Evolutionary conservation across 2,888 invertebrate species (phyloP), one percentile per base, ranked within the genome.

Genomic region (Petrophora chlorosata): DNA sequence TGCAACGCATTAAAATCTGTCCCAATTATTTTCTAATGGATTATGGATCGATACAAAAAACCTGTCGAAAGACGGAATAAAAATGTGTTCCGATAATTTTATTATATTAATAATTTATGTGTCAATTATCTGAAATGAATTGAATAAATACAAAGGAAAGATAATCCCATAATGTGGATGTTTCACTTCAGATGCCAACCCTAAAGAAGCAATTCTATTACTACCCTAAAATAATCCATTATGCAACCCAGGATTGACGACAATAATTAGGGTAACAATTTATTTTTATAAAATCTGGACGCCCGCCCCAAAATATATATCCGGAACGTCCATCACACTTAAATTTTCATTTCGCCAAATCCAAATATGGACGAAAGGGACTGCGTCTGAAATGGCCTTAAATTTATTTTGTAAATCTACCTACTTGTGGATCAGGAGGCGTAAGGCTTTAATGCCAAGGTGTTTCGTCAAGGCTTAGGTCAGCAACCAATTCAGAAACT

Each of bases 231-330:
- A 23, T 8, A 23, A 23, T 8, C 14, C 3, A 15, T n/a, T 30
- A 8, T 7, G 14, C 15, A 19, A 7, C 3, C 22, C 8, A n/a
- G 4, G 8, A 38, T 33, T 13, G 14, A 9, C 2, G 28, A 22
- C 33, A 43, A n/a, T n/a, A n/a, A 49, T 49, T 43, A 39, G 22
- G n/a, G 33, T 43, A 43, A 49, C 49, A 49, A 49, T 49, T 49
- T 43, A 43, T 49, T 34, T 42, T 22, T 49, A 43, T 49, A 43
- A 38, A 47, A 41, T 36, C 30, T 36, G 38, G 26, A 32, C 22
- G 26, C 10, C 32, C 2, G 33, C 10, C 14, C 7, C 22, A 16
- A 16, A 49, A 49, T 43, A 39, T 41, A 43, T 17, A 38, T 22
- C 10, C 1, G 3, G n/a, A 33, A 26, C 30, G 39, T 49, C 49